These are phyloP conservation scores for Sebastes hubbsi DNA, from an alignment of 2,797 vertebrate species.

Conservation along the genomic window DNA sequence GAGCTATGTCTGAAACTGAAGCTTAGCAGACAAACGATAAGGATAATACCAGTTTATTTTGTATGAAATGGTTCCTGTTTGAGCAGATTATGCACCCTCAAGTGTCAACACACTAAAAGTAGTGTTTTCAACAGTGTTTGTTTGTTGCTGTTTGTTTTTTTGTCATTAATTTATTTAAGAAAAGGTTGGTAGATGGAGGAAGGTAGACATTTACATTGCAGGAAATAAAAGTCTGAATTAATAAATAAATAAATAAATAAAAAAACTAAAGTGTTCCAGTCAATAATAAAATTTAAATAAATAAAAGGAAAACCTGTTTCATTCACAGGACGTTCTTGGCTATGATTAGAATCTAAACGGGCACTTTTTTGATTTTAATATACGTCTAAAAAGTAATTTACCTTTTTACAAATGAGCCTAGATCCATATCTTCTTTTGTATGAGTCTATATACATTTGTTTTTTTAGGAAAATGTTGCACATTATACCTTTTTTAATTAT, in stretches of 20 bases:
- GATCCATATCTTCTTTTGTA: too few species aligned
- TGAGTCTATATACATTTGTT: too few species aligned
- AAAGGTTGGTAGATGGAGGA: not conserved
- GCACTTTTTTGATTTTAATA: too few species aligned
- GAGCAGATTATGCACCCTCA: not conserved
- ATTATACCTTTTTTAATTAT: too few species aligned
- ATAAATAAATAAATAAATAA: not conserved
- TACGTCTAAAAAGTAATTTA: too few species aligned
- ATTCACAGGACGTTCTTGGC: not conserved
- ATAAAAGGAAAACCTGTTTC: not conserved
- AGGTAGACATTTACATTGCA: not conserved
- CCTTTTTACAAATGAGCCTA: too few species aligned
- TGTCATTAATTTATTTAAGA: not conserved
- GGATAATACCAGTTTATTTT: not conserved
- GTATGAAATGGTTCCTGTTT: not conserved
- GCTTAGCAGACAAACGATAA: not conserved
- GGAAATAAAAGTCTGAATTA: not conserved
- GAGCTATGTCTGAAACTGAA: slow-evolving; percentile 6
- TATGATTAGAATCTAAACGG: not conserved
- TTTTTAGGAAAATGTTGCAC: too few species aligned
- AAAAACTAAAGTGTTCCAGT: not conserved
- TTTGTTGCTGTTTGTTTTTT: not conserved
- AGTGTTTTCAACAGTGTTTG: too few species aligned
- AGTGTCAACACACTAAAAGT: too few species aligned
- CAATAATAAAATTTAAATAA: not conserved